A percentile compares a stretch with the other conserved stretches of the same genome.
Evolutionary conservation across 2,797 vertebrate species (phyloP).

Genomic region (Tokudaia tokunoshimensis): DNA sequence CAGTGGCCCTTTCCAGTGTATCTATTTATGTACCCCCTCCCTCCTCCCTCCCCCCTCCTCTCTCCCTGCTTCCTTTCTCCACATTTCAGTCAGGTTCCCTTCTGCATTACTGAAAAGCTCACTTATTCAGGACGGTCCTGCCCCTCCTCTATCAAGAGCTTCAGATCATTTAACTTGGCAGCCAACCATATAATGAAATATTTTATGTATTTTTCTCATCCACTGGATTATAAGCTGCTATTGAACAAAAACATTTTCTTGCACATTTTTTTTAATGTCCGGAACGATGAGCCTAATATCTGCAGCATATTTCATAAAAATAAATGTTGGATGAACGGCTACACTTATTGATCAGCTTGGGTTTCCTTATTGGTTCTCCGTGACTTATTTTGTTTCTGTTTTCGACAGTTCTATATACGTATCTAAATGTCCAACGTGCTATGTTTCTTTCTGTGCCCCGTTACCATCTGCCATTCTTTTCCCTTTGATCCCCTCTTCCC

Average conservation of each 20-base stretch:
- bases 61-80: neutral
- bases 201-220: conserved; percentile 23
- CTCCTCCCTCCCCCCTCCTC: neutral
- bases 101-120: neutral
- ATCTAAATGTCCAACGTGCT: neutral
- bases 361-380: conserved; percentile 20
- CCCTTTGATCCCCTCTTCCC: neutral
- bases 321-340: conserved; percentile 33
- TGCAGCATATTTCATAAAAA: neutral
- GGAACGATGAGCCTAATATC: neutral
- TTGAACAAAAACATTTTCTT: conserved; percentile 6
- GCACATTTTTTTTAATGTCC: conserved; percentile 54
- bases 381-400: neutral
- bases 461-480: neutral
- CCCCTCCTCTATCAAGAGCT: neutral
- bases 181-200: neutral
- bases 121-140: neutral
- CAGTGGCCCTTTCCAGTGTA: neutral
- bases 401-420: neutral
- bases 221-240: neutral
- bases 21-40: neutral
- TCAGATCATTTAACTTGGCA: neutral
- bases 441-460: neutral
- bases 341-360: neutral
- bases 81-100: neutral